These are phyloP conservation scores for Baccha elongata DNA, from an alignment of 2,888 invertebrate genomes.

Conservation along the genomic window DNA sequence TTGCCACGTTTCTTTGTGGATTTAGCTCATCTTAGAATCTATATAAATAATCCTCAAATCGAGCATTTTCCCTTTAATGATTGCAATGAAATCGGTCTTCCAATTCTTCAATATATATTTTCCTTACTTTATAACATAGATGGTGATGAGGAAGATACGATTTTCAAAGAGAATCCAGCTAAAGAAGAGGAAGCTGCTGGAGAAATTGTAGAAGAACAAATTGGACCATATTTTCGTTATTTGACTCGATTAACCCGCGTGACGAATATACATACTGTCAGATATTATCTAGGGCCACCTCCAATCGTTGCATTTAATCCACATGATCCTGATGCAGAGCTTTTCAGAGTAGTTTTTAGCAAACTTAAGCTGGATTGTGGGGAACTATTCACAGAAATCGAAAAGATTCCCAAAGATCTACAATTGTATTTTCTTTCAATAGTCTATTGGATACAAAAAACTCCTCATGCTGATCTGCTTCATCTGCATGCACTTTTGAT, in stretches of 20 bases:
- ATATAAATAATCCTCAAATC: slow-evolving; percentile 88
- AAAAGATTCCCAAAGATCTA: slow-evolving; percentile 77
- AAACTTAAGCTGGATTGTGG: slow-evolving; percentile 73
- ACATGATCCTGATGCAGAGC: slow-evolving; percentile 75
- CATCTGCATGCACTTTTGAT: slow-evolving; percentile 80
- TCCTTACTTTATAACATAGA: slow-evolving; percentile 80
- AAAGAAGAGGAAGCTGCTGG: slow-evolving; percentile 70
- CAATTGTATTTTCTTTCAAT: slow-evolving; percentile 79
- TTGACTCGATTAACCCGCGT: slow-evolving; percentile 79
- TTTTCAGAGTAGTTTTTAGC: slow-evolving; percentile 77
- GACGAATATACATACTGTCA: slow-evolving; percentile 79
- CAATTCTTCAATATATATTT: slow-evolving; percentile 86
- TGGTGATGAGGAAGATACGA: slow-evolving; percentile 69
- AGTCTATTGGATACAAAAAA: slow-evolving; percentile 80
- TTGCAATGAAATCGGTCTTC: slow-evolving; percentile 85
- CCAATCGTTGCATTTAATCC: slow-evolving; percentile 75
- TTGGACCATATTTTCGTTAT: slow-evolving; percentile 77
- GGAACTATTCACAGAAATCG: slow-evolving; percentile 76
- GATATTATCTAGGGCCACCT: slow-evolving; percentile 75
- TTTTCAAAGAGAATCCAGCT: slow-evolving; percentile 26
- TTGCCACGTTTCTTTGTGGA: slow-evolving; percentile 88
- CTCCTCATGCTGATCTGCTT: slow-evolving; percentile 77
- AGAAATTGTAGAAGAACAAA: slow-evolving; percentile 64
- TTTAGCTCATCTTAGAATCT: slow-evolving; percentile 85
- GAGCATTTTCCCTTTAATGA: slow-evolving; percentile 87